Evolutionary conservation across 2,797 vertebrate species (phyloP).

Genomic region (Typhlichthys eigenmanni): DNA sequence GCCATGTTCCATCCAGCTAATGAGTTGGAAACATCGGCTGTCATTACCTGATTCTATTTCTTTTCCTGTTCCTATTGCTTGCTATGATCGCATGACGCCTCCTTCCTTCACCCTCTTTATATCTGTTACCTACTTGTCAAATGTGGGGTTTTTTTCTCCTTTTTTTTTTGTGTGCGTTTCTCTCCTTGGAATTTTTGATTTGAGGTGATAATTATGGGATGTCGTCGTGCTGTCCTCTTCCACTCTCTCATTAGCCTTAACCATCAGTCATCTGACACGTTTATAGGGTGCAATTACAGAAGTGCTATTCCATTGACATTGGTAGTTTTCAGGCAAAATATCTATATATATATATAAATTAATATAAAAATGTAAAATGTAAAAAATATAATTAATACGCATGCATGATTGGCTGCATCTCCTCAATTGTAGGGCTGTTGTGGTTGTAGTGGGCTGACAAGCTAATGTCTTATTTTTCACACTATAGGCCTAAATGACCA

Average conservation of each 20-base stretch:
- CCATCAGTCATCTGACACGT: constrained; percentile 48
- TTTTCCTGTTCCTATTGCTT: not conserved
- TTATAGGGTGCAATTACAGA: constrained; percentile 57
- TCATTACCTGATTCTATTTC: constrained; percentile 8
- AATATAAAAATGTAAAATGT: constrained; percentile 9
- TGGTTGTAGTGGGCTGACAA: constrained; percentile 8
- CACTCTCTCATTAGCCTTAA: constrained; percentile 57
- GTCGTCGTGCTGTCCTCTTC: constrained; percentile 50
- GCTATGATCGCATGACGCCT: constrained; percentile 3
- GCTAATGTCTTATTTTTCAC: constrained; percentile 46
- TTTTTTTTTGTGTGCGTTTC: constrained; percentile 1
- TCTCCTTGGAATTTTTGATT: constrained; percentile 39
- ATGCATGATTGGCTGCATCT: constrained; percentile 32
- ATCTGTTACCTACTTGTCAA: constrained; percentile 23
- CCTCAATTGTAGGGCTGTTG: constrained; percentile 23
- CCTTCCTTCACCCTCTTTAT: constrained; percentile 14
- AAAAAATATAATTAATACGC: constrained; percentile 16
- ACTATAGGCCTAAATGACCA: constrained; percentile 28
- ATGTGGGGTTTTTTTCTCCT: constrained; percentile 18
- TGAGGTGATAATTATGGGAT: constrained; percentile 68
- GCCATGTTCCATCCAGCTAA: constrained; percentile 2
- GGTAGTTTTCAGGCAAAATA: constrained; percentile 27
- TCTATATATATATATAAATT: not conserved
- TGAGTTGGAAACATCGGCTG: constrained; percentile 12
- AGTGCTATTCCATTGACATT: constrained; percentile 45